A percentile compares a stretch with the other conserved stretches of the same genome.
Conservation (phyloP, 2,888 invertebrate species). For the Molorchus minor region DNA sequence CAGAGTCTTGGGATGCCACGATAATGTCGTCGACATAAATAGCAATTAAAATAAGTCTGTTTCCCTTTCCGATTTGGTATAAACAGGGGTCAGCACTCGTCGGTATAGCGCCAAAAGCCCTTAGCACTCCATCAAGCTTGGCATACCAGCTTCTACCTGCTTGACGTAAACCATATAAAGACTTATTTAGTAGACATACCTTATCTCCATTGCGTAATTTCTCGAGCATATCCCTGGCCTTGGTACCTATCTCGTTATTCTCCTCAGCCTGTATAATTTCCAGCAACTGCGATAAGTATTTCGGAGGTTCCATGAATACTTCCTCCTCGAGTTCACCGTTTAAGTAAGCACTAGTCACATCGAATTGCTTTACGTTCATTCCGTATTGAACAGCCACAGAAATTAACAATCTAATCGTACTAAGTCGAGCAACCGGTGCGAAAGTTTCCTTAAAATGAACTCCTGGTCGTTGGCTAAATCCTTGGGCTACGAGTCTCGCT, state of each 20-base stretch:
- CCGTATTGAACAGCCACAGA: conserved; percentile 2
- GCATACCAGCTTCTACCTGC: conserved; percentile 4
- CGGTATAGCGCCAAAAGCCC: neutral
- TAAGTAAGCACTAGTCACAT: conserved; percentile 1
- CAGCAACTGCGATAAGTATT: too few relatives aligned
- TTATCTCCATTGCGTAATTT: conserved; percentile 1
- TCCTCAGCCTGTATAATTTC: too few relatives aligned
- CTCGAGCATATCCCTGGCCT: neutral
- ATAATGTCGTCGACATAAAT: neutral
- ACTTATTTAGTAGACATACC: conserved; percentile 1
- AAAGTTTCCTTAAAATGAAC: conserved; percentile 26
- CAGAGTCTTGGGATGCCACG: neutral
- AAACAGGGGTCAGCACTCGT: conserved; percentile 1
- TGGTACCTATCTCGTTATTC: too few relatives aligned
- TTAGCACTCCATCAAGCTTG: conserved; percentile 3
- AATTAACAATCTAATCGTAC: conserved; percentile 19
- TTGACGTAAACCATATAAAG: conserved; percentile 7
- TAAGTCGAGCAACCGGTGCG: conserved; percentile 23
- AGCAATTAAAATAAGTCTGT: neutral
- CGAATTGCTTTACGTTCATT: conserved; percentile 16
- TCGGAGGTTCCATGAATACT: neutral
- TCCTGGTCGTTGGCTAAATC: conserved; percentile 21
- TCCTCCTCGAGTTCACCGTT: neutral
- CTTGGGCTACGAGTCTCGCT: too few relatives aligned
- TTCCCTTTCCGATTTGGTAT: neutral